A percentile compares a stretch with the other conserved stretches of the same genome.
Evolutionary conservation across 2,797 vertebrate species (phyloP).

Genomic region (Myiotriccus ornatus): DNA sequence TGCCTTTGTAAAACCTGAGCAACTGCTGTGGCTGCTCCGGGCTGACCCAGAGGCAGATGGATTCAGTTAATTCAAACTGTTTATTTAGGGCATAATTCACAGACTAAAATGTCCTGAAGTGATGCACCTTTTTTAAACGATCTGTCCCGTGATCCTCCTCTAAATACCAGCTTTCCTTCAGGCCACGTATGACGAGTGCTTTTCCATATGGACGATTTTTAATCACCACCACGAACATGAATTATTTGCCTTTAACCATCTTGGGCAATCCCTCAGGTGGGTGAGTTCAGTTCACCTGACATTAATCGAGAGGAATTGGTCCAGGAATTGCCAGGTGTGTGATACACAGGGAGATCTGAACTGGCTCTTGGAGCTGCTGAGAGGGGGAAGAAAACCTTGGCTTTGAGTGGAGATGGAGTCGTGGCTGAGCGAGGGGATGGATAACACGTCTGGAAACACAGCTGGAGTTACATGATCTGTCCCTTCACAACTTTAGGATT

Average conservation of each 20-base stretch:
- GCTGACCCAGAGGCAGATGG: neutral
- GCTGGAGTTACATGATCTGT: neutral
- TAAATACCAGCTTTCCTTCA: neutral
- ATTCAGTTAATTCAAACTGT: neutral
- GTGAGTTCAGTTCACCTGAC: neutral
- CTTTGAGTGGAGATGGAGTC: neutral
- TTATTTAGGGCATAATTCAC: neutral
- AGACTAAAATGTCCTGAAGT: neutral
- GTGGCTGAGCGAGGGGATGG: neutral
- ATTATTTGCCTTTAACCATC: neutral
- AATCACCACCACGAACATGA: neutral
- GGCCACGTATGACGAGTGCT: rapidly evolving
- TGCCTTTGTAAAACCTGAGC: neutral
- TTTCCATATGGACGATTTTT: neutral
- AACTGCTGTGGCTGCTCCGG: neutral
- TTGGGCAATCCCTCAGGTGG: neutral
- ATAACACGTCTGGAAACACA: neutral
- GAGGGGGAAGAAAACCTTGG: neutral
- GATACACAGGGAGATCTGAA: rapidly evolving
- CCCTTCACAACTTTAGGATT: neutral
- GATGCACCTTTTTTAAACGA: rapidly evolving
- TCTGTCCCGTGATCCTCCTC: neutral
- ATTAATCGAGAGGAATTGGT: neutral
- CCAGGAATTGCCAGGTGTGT: neutral
- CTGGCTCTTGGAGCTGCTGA: neutral